phyloP scores from a whole-genome alignment of 2,797 vertebrate species.

The Anabas testudineus region DNA sequence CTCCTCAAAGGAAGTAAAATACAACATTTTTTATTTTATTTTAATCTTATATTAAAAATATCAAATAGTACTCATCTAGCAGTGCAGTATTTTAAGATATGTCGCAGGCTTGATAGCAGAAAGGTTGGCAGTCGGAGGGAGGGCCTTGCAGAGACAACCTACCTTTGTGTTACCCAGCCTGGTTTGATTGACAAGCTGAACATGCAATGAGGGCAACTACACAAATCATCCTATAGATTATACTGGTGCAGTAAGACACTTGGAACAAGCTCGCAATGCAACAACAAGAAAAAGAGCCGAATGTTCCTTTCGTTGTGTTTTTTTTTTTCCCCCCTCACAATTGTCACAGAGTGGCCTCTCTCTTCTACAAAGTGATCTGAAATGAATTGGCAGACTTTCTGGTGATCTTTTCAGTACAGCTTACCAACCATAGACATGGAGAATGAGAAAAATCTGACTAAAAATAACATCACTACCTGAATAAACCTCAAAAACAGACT shows the following conservation, averaged over 20 bases:
- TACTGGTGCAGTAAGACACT: slow-evolving; percentile 78
- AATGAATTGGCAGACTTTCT: slow-evolving; percentile 62
- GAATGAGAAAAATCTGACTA: slow-evolving; percentile 71
- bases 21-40: slow-evolving; percentile 81
- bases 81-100: slow-evolving; percentile 83
- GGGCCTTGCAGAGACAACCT: slow-evolving; percentile 58
- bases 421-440: slow-evolving; percentile 73
- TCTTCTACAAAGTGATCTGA: slow-evolving; percentile 67
- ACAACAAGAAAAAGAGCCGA: slow-evolving; percentile 68
- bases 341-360: slow-evolving; percentile 55
- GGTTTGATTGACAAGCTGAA: slow-evolving; percentile 81
- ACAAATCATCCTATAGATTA: slow-evolving; percentile 79
- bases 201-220: slow-evolving; percentile 84
- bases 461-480: slow-evolving; percentile 80
- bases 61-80: slow-evolving; percentile 86
- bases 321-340: slow-evolving; percentile 23
- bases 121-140: slow-evolving; percentile 65
- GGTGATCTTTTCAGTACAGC: slow-evolving; percentile 75
- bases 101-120: slow-evolving; percentile 81
- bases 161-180: slow-evolving; percentile 76
- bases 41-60: slow-evolving; percentile 88
- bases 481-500: slow-evolving; percentile 81
- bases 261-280: slow-evolving; percentile 80
- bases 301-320: slow-evolving; percentile 66
- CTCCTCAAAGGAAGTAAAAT: slow-evolving; percentile 85